Evolutionary conservation across 1,140 invertebrate genomes (phyloP).

Genomic region (Drosophila baimaii): DNA sequence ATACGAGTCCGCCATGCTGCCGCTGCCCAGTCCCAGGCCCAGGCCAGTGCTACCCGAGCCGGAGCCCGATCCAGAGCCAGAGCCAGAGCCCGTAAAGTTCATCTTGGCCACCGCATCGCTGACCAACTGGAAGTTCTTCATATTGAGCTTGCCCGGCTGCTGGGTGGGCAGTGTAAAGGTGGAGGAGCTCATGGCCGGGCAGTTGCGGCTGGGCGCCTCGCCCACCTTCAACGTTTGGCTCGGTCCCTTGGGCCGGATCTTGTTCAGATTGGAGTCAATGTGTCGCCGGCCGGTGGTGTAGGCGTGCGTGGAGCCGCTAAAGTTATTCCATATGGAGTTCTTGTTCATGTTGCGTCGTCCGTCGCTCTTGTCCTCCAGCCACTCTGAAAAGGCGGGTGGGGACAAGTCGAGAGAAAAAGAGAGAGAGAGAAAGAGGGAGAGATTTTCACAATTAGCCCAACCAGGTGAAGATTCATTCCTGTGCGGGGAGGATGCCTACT

Average conservation of each 20-base stretch:
- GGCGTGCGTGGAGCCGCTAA: slow-evolving; percentile 88
- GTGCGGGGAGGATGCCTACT: slow-evolving; percentile 1
- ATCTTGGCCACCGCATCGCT: slow-evolving; percentile 91
- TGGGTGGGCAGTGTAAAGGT: slow-evolving; percentile 83
- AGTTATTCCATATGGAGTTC: slow-evolving; percentile 86
- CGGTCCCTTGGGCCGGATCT: slow-evolving; percentile 89
- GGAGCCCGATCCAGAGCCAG: slow-evolving; percentile 31
- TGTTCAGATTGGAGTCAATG: slow-evolving; percentile 85
- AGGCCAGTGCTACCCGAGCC: slow-evolving; percentile 40
- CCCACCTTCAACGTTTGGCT: slow-evolving; percentile 92
- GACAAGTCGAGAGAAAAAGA: slow-evolving; percentile 17
- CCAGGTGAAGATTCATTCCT: neutral
- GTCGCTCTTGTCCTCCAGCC: slow-evolving; percentile 83
- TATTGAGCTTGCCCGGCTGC: slow-evolving; percentile 95
- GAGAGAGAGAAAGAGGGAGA: slow-evolving; percentile 7
- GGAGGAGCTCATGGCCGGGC: slow-evolving; percentile 72
- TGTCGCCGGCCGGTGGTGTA: slow-evolving; percentile 91
- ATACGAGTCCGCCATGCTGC: slow-evolving; percentile 81
- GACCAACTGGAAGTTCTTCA: slow-evolving; percentile 94
- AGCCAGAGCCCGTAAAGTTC: slow-evolving; percentile 86
- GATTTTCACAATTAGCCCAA: slow-evolving; percentile 32
- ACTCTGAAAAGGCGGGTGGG: slow-evolving; percentile 64
- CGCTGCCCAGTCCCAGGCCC: slow-evolving; percentile 57
- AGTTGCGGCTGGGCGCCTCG: slow-evolving; percentile 73
- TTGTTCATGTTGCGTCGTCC: slow-evolving; percentile 81